These are phyloP conservation scores for Thereva unica DNA, from an alignment of 2,888 invertebrate genomes.

Conservation along the genomic window DNA sequence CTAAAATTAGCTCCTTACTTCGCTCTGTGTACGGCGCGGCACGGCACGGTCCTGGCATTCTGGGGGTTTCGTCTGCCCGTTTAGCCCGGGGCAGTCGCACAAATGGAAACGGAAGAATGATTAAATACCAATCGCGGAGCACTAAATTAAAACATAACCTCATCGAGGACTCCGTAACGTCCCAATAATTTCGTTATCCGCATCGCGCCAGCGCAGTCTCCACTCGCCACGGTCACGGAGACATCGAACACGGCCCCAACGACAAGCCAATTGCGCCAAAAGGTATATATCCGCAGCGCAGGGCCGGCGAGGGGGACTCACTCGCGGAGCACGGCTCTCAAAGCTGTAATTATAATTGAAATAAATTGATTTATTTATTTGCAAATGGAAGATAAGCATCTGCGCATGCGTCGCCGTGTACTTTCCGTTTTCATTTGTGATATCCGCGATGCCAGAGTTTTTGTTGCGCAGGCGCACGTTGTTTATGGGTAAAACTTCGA, in stretches of 20 bases:
- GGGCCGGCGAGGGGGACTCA: background rate
- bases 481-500: too few relatives aligned
- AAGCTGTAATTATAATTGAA: slow-evolving; percentile 56
- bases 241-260: slow-evolving; percentile 37
- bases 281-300: slow-evolving; percentile 21
- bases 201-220: slow-evolving; percentile 21
- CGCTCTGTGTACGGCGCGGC: background rate
- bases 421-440: slow-evolving; percentile 8
- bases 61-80: slow-evolving; percentile 3
- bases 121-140: slow-evolving; percentile 37
- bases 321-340: background rate
- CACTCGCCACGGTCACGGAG: slow-evolving; percentile 30
- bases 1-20: slow-evolving; percentile 28
- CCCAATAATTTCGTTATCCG: slow-evolving; percentile 32
- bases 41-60: slow-evolving; percentile 3
- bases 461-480: background rate
- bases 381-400: slow-evolving; percentile 40
- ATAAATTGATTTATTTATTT: slow-evolving; percentile 56
- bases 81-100: slow-evolving; percentile 10
- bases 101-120: slow-evolving; percentile 32
- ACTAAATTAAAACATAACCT: slow-evolving; percentile 40
- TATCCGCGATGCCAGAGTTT: background rate
- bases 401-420: slow-evolving; percentile 24
- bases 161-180: slow-evolving; percentile 26
- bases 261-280: slow-evolving; percentile 36